Conservation (phyloP, 1,140 invertebrate species). For the Pseudomyrmex concolor region DNA sequence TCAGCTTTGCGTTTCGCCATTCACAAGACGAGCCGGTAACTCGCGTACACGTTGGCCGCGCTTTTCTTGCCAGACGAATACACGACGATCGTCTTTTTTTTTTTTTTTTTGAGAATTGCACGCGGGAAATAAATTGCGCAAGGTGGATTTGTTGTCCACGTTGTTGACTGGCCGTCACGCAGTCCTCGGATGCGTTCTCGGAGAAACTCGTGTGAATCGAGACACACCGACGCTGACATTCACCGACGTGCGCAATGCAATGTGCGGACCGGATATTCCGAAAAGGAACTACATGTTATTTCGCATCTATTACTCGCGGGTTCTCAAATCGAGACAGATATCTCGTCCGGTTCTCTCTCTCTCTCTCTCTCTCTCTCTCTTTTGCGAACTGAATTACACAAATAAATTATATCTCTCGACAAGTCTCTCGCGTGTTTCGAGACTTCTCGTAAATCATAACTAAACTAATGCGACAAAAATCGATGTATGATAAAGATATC, state of each 20-base stretch:
- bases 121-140: constrained; percentile 55
- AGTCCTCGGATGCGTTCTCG: constrained; percentile 27
- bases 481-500: constrained; percentile 26
- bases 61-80: constrained; percentile 47
- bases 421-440: not conserved
- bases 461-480: not conserved
- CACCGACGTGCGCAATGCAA: constrained; percentile 17
- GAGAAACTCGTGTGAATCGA: constrained; percentile 55
- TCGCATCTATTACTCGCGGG: constrained; percentile 3
- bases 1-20: constrained; percentile 60
- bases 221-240: constrained; percentile 10
- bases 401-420: not conserved
- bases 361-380: not conserved
- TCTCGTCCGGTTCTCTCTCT: not conserved
- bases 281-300: not conserved
- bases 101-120: constrained; percentile 51
- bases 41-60: constrained; percentile 40
- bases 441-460: not conserved
- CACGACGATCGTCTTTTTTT: constrained; percentile 13
- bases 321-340: not conserved
- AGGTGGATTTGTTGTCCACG: constrained; percentile 38
- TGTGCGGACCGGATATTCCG: not conserved
- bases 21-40: constrained; percentile 36
- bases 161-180: constrained; percentile 39
- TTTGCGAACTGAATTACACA: not conserved